Percentiles rank a stretch among this genome's conserved stretches.
Conservation (phyloP, 2,797 vertebrate species). For the Pseudotriccus pelzelni region DNA sequence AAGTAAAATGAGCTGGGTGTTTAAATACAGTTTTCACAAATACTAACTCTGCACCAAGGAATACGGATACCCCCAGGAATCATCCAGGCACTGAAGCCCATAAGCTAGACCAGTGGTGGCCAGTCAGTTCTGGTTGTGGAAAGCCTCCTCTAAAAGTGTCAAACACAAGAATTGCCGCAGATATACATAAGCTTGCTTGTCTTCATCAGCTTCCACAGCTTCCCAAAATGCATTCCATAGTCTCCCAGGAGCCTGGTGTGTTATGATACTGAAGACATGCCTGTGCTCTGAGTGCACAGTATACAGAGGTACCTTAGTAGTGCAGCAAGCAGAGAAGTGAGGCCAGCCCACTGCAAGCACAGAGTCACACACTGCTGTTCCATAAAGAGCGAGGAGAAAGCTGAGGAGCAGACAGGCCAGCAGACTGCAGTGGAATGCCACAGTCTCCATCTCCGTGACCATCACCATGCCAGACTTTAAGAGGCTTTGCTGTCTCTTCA, state of each 20-base stretch:
- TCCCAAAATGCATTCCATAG: background rate
- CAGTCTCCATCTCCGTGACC: background rate
- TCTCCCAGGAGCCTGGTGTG: background rate
- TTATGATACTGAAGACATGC: background rate
- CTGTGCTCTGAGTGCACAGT: background rate
- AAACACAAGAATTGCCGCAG: background rate
- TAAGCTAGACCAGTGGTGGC: background rate
- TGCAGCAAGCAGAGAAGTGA: background rate
- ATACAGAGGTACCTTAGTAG: background rate
- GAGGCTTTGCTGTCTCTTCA: background rate
- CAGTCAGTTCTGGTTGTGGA: background rate
- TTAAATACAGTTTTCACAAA: background rate
- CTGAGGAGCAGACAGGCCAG: background rate
- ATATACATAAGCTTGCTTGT: background rate
- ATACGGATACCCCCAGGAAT: background rate
- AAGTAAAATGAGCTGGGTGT: background rate
- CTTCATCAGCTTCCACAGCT: background rate
- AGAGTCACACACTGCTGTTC: rapidly evolving
- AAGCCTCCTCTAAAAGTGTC: background rate
- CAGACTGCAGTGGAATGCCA: background rate
- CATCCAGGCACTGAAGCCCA: background rate
- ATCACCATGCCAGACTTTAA: background rate
- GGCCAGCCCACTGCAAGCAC: rapidly evolving
- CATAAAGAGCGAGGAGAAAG: background rate
- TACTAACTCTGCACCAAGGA: background rate